Conservation (phyloP, 2,113 vertebrate species). For the Corythoichthys intestinalis region DNA sequence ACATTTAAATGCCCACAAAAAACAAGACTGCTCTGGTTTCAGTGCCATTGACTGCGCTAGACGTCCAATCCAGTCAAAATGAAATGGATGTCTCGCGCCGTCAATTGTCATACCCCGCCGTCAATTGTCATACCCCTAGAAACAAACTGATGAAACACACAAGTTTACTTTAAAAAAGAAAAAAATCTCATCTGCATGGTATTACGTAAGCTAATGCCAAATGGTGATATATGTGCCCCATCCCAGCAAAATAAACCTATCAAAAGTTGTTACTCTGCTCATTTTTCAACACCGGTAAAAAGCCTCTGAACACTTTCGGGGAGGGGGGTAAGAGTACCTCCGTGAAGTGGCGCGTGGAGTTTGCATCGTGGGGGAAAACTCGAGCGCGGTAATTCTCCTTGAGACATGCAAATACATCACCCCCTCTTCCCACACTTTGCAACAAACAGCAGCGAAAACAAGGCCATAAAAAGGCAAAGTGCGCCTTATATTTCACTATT, state of each 20-base stretch:
- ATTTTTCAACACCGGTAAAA: conserved; percentile 57
- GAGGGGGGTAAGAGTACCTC: background rate
- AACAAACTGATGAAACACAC: conserved; percentile 16
- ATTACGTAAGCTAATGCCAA: conserved; percentile 59
- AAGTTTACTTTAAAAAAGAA: conserved; percentile 30
- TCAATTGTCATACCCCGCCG: too few relatives aligned
- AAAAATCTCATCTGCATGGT: conserved; percentile 51
- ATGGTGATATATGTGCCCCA: conserved; percentile 50
- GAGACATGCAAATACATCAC: conserved; percentile 54
- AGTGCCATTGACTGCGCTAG: too few relatives aligned
- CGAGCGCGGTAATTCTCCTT: conserved; percentile 47
- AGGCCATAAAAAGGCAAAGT: conserved; percentile 66
- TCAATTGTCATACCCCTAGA: too few relatives aligned
- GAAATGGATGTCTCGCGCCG: too few relatives aligned
- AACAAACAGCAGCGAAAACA: conserved; percentile 56
- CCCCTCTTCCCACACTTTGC: conserved; percentile 40
- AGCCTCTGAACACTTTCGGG: conserved; percentile 6
- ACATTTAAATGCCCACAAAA: too few relatives aligned
- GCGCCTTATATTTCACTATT: conserved; percentile 68
- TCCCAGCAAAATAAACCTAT: conserved; percentile 61
- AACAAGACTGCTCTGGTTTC: too few relatives aligned
- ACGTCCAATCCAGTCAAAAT: too few relatives aligned
- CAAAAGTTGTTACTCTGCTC: conserved; percentile 52
- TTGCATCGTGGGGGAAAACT: conserved; percentile 19
- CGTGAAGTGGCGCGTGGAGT: conserved; percentile 24